Percentiles rank a stretch among this genome's conserved stretches.
Conservation (phyloP, 2,113 vertebrate species). For the Prunella himalayana region DNA sequence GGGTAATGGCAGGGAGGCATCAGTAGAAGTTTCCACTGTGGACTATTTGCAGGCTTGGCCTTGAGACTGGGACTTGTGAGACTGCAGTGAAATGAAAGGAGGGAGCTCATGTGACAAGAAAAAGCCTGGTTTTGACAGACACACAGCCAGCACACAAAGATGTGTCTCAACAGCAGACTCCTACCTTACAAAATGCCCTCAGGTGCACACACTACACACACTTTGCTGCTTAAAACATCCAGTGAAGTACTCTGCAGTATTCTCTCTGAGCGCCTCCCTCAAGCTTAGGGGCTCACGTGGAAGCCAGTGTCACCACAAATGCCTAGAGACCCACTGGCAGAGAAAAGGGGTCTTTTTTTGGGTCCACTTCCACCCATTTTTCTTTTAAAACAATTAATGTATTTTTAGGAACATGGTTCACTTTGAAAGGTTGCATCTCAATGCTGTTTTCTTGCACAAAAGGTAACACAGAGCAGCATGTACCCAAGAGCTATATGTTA, state of each 20-base stretch:
- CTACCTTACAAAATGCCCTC: constrained; percentile 19
- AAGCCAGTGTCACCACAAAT: background rate
- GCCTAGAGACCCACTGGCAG: background rate
- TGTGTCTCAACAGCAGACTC: background rate
- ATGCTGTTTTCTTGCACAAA: background rate
- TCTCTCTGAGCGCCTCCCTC: background rate
- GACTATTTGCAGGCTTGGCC: background rate
- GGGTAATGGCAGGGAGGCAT: background rate
- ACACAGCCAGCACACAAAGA: background rate
- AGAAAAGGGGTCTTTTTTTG: background rate
- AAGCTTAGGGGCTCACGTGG: background rate
- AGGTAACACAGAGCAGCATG: background rate
- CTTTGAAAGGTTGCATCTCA: background rate
- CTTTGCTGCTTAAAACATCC: background rate
- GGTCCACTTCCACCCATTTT: rapidly evolving
- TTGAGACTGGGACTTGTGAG: background rate
- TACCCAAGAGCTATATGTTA: background rate
- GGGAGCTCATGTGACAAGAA: background rate
- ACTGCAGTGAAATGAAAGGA: background rate
- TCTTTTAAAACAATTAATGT: background rate
- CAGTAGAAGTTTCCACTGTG: background rate
- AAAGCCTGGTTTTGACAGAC: background rate
- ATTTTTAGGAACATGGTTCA: background rate
- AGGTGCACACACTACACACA: background rate
- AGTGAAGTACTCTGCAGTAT: background rate